A percentile compares a stretch with the other conserved stretches of the same genome.
These are phyloP conservation scores for Amiota minor DNA, from an alignment of 2,888 invertebrate genomes.

Conservation along the genomic window DNA sequence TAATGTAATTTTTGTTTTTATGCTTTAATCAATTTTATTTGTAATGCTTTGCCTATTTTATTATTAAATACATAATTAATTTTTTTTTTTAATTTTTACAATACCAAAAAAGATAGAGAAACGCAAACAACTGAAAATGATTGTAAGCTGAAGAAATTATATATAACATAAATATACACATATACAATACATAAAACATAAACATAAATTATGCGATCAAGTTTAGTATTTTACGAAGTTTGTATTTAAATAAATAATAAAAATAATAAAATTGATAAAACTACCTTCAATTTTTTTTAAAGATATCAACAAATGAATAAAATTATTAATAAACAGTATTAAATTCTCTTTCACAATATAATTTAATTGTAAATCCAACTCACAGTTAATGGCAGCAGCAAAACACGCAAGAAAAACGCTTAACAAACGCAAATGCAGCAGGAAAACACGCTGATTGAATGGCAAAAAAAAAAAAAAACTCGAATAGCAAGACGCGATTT, in stretches of 20 bases:
- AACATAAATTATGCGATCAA: constrained; percentile 47
- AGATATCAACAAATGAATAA: constrained; percentile 17
- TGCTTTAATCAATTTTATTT: neutral
- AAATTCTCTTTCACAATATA: too few relatives aligned
- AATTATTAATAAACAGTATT: constrained; percentile 48
- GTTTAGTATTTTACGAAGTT: constrained; percentile 54
- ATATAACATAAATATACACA: constrained; percentile 38
- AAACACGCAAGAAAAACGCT: too few relatives aligned
- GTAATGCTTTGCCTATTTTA: too few relatives aligned
- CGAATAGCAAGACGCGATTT: too few relatives aligned
- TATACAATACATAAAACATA: constrained; percentile 16
- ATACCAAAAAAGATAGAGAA: constrained; percentile 21
- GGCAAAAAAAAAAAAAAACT: too few relatives aligned
- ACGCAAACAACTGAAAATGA: constrained; percentile 37
- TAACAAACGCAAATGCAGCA: too few relatives aligned
- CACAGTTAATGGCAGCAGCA: too few relatives aligned
- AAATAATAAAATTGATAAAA: constrained; percentile 32
- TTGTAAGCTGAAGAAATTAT: constrained; percentile 39
- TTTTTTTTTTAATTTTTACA: neutral
- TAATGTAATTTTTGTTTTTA: neutral
- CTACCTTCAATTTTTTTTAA: constrained; percentile 20
- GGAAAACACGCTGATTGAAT: too few relatives aligned
- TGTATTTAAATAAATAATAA: constrained; percentile 52
- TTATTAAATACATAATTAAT: too few relatives aligned
- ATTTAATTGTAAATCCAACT: too few relatives aligned